phyloP scores from a whole-genome alignment of 1,140 invertebrate species.

The Nylanderia fulva region DNA sequence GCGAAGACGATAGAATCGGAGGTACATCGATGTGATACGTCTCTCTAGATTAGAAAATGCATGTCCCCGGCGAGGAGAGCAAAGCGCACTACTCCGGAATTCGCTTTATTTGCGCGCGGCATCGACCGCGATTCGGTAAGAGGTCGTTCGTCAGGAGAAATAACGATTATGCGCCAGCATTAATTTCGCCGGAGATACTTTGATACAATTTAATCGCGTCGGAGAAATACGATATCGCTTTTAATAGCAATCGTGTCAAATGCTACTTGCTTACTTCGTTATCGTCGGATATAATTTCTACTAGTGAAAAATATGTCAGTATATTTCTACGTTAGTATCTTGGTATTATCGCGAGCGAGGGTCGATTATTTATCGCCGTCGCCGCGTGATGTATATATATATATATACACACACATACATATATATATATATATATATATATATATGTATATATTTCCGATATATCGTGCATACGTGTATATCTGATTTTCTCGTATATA shows the following conservation, averaged over 20 bases:
- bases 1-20: constrained; percentile 31
- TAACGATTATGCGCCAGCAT: constrained; percentile 36
- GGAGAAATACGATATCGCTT: constrained; percentile 40
- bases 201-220: constrained; percentile 42
- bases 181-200: constrained; percentile 35
- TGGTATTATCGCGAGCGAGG: constrained; percentile 6
- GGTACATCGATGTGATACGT: background rate
- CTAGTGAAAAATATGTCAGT: background rate
- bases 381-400: background rate
- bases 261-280: constrained; percentile 34
- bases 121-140: constrained; percentile 32
- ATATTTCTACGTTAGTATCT: constrained; percentile 22
- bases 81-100: background rate
- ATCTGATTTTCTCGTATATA: background rate
- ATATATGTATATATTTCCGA: background rate
- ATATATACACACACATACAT: background rate
- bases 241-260: constrained; percentile 44
- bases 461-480: background rate
- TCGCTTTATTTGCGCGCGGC: background rate
- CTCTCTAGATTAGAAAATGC: too few relatives aligned
- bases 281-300: constrained; percentile 26
- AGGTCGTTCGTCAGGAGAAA: constrained; percentile 43
- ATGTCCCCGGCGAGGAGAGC: background rate
- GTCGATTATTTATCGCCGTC: constrained; percentile 5
- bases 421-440: background rate